Base-by-base conservation (phyloP, 2,888 invertebrate species). In the Agrypnus murinus region DNA sequence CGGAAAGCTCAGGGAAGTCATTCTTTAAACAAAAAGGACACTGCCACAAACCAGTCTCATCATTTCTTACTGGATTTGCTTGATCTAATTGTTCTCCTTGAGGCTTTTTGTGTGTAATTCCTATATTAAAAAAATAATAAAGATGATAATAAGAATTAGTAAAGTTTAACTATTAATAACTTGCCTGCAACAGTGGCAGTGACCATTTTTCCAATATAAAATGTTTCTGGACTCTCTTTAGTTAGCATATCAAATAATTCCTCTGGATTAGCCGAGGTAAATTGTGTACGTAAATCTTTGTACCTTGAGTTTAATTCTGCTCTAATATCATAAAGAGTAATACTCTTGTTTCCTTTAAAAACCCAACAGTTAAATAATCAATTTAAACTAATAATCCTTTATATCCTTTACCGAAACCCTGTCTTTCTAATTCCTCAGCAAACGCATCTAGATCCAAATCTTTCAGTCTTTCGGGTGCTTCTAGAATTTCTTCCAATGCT, bases 401-500 rank as follows among this genome's bases (percentile, higher is more conserved):
- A n/a, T 25, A 67, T 40, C 12, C 12, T n/a, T 6, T 71, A 78
- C 81, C 84, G 57, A 84, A 85, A 7, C 90, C 92, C 86, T 94
- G 98, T 64, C 98, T 89, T 80, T 97, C 96, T 69, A 99, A 88
- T 86, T 99, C 99, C 78, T 97, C 98, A 0, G 99, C 99, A 84
- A 99, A 99, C 0, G 99, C 99, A 84, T 99, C 99, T 72, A 99
- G 88, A 88, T 99, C 99, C 32, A 99, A 89, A 84, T 99, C 99
- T 84, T 96, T 96, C 25, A 98, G 86, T 77, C 96, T 89, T 82
- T 98, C 97, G 0, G 99, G 98, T 7, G 96, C 93, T 84, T 98
- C 97, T 0, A 99, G 87, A 81, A 99, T 99, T 85, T 99, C 99
- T 85, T 99, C 99, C 25, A 99, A 87, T 10, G 99, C 99, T 0